phyloP scores from a whole-genome alignment of 2,888 invertebrate genomes.

The Erpobdella octoculata region DNA sequence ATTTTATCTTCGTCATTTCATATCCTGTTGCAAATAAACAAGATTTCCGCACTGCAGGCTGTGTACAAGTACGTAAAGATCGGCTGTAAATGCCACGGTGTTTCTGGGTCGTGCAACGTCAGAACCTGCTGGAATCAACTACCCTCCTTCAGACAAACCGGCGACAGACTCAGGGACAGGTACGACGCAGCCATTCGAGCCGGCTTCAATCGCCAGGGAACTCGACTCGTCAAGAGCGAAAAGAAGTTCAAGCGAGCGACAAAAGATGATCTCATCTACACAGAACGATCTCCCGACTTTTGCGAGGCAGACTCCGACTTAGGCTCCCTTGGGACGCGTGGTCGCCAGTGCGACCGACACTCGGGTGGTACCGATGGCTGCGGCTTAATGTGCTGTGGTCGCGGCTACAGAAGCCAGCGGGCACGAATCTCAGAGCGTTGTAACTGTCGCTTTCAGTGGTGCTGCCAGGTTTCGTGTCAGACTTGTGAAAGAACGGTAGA shows the following conservation, averaged over 20 bases:
- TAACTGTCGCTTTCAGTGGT: constrained; percentile 91
- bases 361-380: constrained; percentile 67
- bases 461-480: constrained; percentile 85
- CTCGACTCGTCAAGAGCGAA: constrained; percentile 44
- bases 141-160: constrained; percentile 80
- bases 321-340: constrained; percentile 62
- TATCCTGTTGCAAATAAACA: background rate
- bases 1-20: background rate
- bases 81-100: constrained; percentile 91
- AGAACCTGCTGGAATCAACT: constrained; percentile 94
- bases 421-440: constrained; percentile 69
- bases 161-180: constrained; percentile 78
- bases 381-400: constrained; percentile 79
- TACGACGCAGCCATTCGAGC: constrained; percentile 81
- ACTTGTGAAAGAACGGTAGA: constrained; percentile 71
- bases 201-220: constrained; percentile 73
- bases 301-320: constrained; percentile 60
- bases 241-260: constrained; percentile 69
- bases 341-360: constrained; percentile 50
- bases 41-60: constrained; percentile 61
- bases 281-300: constrained; percentile 90
- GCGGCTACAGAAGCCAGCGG: constrained; percentile 81
- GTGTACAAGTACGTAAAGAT: constrained; percentile 83
- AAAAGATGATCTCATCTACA: constrained; percentile 81
- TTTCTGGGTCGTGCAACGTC: constrained; percentile 86